Conservation (phyloP, 2,113 vertebrate genomes). For the Sphyrna mokarran region DNA sequence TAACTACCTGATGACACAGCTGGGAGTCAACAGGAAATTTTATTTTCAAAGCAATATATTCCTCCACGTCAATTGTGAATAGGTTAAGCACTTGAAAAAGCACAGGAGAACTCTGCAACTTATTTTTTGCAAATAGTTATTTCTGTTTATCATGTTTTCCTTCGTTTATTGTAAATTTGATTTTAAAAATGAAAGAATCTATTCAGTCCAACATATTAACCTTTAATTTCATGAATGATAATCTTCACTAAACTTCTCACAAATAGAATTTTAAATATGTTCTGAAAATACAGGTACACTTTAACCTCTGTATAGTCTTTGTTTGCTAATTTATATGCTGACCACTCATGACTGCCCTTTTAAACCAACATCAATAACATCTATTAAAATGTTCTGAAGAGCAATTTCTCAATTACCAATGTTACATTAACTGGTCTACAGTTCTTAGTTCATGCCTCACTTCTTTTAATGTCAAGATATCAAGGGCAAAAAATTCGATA, state of each 20-base stretch:
- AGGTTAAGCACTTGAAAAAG: neutral
- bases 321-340: slow-evolving; percentile 16
- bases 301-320: neutral
- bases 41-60: neutral
- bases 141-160: neutral
- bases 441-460: neutral
- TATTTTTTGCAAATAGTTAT: neutral
- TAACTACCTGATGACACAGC: neutral
- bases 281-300: neutral
- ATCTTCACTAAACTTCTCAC: neutral
- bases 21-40: neutral
- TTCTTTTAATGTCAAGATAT: neutral
- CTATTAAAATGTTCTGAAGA: neutral
- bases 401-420: neutral
- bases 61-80: neutral
- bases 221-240: neutral
- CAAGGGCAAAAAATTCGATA: no score
- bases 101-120: neutral
- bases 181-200: neutral
- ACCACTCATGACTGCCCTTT: neutral
- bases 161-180: neutral
- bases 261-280: neutral
- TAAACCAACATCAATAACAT: neutral
- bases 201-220: neutral
- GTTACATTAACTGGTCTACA: neutral